Evolutionary conservation across 2,888 invertebrate species (phyloP).

Genomic region (Torymus auratus): DNA sequence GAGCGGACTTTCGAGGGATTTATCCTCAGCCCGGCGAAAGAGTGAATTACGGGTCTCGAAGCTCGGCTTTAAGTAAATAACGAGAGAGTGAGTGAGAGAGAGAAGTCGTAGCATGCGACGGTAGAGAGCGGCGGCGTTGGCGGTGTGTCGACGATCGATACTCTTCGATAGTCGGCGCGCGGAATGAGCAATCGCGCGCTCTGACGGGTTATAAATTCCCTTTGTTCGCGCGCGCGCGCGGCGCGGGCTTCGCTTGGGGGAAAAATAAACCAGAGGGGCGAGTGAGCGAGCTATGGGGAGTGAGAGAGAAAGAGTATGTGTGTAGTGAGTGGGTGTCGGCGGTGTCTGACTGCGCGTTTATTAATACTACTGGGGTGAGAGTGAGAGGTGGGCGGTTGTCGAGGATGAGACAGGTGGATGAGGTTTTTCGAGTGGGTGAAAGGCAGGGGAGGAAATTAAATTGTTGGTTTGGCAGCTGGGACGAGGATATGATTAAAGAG

Average conservation of each 20-base stretch:
- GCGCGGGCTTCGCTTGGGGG: background rate
- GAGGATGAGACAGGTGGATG: background rate
- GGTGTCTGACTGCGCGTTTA: constrained; percentile 49
- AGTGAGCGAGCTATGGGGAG: too few relatives aligned
- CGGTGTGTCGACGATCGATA: constrained; percentile 43
- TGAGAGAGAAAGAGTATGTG: too few relatives aligned
- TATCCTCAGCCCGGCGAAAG: constrained; percentile 34
- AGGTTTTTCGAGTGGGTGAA: background rate
- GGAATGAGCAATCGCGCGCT: constrained; percentile 51
- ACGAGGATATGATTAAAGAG: background rate
- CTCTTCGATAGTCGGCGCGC: constrained; percentile 31
- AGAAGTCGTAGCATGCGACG: constrained; percentile 25
- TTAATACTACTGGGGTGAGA: constrained; percentile 47
- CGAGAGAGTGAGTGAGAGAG: constrained; percentile 2
- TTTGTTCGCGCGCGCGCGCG: constrained; percentile 37
- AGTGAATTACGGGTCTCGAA: constrained; percentile 46
- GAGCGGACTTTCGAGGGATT: constrained; percentile 8
- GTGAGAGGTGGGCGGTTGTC: background rate
- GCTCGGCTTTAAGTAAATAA: constrained; percentile 55
- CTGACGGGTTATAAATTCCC: constrained; percentile 56
- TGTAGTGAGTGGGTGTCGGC: background rate
- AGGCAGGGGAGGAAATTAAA: constrained; percentile 13
- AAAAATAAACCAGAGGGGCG: background rate
- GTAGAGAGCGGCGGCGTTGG: constrained; percentile 28
- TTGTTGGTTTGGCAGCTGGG: background rate